These are phyloP conservation scores for Etheostoma nigrum DNA, from an alignment of 2,797 vertebrate genomes.

Conservation along the genomic window DNA sequence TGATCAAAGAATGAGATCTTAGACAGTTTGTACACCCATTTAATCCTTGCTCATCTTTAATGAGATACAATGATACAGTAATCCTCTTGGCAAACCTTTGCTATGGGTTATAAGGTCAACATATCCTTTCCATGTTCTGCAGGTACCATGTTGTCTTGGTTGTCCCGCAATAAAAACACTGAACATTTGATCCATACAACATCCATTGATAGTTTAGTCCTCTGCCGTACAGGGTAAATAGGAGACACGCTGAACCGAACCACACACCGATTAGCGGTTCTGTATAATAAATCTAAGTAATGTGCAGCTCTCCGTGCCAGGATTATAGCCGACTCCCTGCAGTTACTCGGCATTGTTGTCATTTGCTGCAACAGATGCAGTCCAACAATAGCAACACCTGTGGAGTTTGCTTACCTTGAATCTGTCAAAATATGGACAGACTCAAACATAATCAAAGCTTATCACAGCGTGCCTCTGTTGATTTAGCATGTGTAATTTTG, in stretches of 20 bases:
- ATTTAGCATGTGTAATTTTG: constrained; percentile 13
- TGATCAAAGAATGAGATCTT: constrained; percentile 43
- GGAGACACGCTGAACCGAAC: constrained; percentile 16
- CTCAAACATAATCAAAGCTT: constrained; percentile 25
- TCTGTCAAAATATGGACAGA: constrained; percentile 15
- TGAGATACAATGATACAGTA: constrained; percentile 21
- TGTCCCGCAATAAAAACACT: constrained; percentile 20
- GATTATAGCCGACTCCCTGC: constrained; percentile 30
- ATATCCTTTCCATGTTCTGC: constrained; percentile 2
- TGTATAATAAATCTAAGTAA: constrained; percentile 53
- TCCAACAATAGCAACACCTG: constrained; percentile 38
- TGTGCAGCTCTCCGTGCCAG: constrained; percentile 30
- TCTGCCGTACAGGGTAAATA: constrained; percentile 33
- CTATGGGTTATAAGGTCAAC: constrained; percentile 1
- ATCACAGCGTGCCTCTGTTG: not conserved
- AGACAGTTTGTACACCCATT: constrained; percentile 40
- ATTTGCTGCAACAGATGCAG: constrained; percentile 39
- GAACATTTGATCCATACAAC: constrained; percentile 11
- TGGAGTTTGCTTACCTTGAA: constrained; percentile 16
- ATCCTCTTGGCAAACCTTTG: constrained; percentile 52
- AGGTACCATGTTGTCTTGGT: constrained; percentile 1
- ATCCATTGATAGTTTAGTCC: constrained; percentile 1
- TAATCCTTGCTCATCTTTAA: constrained; percentile 58
- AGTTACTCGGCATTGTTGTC: constrained; percentile 17
- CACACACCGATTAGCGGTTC: constrained; percentile 5